Base-by-base conservation (phyloP, 1,140 invertebrate genomes). In the Ganaspis sp. region DNA sequence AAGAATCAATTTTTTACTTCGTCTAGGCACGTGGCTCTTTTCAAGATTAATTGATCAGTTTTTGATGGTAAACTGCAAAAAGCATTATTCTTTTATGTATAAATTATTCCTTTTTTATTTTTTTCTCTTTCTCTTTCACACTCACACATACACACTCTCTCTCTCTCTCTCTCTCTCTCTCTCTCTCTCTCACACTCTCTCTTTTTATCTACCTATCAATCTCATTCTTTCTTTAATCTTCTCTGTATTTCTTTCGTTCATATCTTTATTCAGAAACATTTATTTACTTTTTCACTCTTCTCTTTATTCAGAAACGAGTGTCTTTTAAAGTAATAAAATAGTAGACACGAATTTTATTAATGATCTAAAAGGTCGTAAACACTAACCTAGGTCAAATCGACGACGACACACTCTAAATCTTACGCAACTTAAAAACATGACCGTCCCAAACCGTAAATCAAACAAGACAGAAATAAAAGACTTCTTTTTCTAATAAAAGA, bases 301-400 rank as follows among this genome's bases (percentile, higher is more conserved):
- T 34, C 29, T 34, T 15, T 45, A 15, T 45, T 45, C 12, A 45
- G 15, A 45, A 45, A 45, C 42, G 11, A 45, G 42, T 45, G 12
- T n/a, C n/a, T n/a, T n/a, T n/a, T n/a, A n/a, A n/a, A n/a, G n/a
- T 45, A 58, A 15, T 58, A 58, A 58, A 58, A 58, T 17, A 54
- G 19, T 21, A 58, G 54, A 26, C 21, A 23, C 11, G 21, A 58
- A 23, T 58, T 26, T 58, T 58, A 58, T 58, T 58, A 26, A 58
- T 58, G 21, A 58, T 58, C 19, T 12, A 4, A 58, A 58, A 58
- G 21, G 9, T 58, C 21, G 21, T 58, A 58, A 58, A 58, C 21
- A 58, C 21, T 58, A 58, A 58, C 54, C 21, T 54, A 23, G 54
- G 21, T 58, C 54, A 58, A 58, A 58, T 58, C 54, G 12, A 58